Percentiles rank a stretch among this genome's conserved stretches.
phyloP scores from a whole-genome alignment of 1,140 invertebrate genomes.

The Papilio polytes region DNA sequence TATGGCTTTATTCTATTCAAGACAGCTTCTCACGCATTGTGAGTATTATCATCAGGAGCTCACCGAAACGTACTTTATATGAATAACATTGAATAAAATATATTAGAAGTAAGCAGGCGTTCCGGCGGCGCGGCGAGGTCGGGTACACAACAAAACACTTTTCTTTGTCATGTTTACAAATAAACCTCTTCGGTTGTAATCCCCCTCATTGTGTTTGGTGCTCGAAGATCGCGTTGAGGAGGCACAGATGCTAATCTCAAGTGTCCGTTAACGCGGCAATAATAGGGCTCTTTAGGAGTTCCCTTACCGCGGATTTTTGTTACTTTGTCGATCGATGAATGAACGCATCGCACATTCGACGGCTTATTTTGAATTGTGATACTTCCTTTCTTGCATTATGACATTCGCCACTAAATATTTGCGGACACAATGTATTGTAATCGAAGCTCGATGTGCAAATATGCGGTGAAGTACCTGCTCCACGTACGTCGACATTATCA shows the following conservation, averaged over 20 bases:
- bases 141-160: slow-evolving; percentile 62
- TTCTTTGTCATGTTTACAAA: slow-evolving; percentile 82
- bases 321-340: slow-evolving; percentile 61
- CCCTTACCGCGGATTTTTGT: slow-evolving; percentile 67
- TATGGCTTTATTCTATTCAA: neutral
- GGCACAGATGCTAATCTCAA: slow-evolving; percentile 83
- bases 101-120: slow-evolving; percentile 64
- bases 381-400: slow-evolving; percentile 61
- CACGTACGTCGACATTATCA: slow-evolving; percentile 17
- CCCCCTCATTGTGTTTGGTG: slow-evolving; percentile 74
- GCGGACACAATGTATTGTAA: slow-evolving; percentile 31
- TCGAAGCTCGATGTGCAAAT: slow-evolving; percentile 31
- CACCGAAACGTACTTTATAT: slow-evolving; percentile 63
- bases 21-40: slow-evolving; percentile 24
- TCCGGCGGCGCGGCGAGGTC: slow-evolving; percentile 66
- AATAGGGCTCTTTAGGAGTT: slow-evolving; percentile 75
- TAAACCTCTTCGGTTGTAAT: slow-evolving; percentile 80
- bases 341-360: slow-evolving; percentile 65
- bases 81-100: slow-evolving; percentile 73
- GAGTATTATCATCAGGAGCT: slow-evolving; percentile 7
- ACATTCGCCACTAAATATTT: slow-evolving; percentile 38
- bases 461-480: slow-evolving; percentile 32
- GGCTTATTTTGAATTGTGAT: slow-evolving; percentile 64
- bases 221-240: slow-evolving; percentile 70
- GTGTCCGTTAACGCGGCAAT: slow-evolving; percentile 80